Evolutionary conservation across 2,113 vertebrate species (phyloP).

Genomic region (Poicephalus meyeri): DNA sequence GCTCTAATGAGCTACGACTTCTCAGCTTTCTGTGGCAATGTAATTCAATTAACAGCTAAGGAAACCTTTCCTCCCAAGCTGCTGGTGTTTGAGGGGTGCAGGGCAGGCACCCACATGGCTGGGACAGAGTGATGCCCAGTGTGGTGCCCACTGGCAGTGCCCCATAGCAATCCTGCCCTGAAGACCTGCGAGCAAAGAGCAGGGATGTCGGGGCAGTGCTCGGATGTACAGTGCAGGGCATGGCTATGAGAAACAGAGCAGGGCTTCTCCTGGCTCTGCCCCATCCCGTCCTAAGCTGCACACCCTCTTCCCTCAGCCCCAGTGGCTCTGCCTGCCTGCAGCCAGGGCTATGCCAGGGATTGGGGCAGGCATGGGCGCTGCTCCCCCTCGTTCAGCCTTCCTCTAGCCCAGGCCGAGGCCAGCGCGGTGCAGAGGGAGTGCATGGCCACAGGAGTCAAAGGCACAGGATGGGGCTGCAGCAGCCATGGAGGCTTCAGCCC

Average conservation of each 20-base stretch:
- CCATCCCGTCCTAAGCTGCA: not conserved
- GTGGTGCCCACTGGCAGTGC: fast-evolving
- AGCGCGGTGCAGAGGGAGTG: not conserved
- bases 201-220: fast-evolving
- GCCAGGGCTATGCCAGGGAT: fast-evolving
- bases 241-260: not conserved
- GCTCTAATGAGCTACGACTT: conserved; percentile 67
- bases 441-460: fast-evolving
- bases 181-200: fast-evolving
- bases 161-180: not conserved
- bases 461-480: not conserved
- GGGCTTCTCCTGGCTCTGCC: not conserved
- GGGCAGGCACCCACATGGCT: fast-evolving
- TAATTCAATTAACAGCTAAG: conserved; percentile 69
- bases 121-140: not conserved
- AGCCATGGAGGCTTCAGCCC: not conserved
- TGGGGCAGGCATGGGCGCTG: not conserved
- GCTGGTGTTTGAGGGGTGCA: not conserved
- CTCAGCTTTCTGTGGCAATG: conserved; percentile 63
- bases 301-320: fast-evolving
- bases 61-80: conserved; percentile 25
- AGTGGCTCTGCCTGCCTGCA: not conserved
- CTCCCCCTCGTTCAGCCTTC: not conserved
- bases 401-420: not conserved
- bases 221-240: fast-evolving